A percentile compares a stretch with the other conserved stretches of the same genome.
Conservation (phyloP, 2,888 invertebrate species). For the Harmothoe impar region DNA sequence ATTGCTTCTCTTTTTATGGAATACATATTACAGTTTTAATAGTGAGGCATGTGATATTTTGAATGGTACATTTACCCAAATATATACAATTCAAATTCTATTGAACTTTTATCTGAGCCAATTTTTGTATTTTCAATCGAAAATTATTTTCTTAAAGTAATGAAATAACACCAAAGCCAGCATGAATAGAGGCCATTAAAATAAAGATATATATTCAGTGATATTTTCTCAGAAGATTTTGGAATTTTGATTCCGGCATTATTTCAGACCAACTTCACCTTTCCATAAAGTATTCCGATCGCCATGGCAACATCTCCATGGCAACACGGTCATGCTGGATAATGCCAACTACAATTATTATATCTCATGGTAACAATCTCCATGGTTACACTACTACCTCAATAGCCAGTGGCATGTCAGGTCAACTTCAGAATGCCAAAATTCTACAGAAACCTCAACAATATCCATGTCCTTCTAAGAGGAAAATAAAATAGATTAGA, state of each 20-base stretch:
- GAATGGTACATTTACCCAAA: too few species aligned
- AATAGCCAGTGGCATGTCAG: not conserved
- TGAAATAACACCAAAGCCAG: too few species aligned
- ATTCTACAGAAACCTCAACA: too few species aligned
- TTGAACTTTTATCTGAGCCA: too few species aligned
- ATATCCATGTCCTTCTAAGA: too few species aligned
- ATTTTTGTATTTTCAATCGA: too few species aligned
- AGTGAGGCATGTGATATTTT: too few species aligned
- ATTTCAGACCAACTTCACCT: slow-evolving; percentile 53
- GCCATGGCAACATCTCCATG: slow-evolving; percentile 51
- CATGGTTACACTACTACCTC: not conserved
- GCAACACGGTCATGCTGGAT: slow-evolving; percentile 56
- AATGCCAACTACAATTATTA: slow-evolving; percentile 58
- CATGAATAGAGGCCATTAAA: not conserved
- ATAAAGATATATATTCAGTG: not conserved
- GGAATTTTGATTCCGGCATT: slow-evolving; percentile 6
- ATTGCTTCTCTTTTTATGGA: too few species aligned
- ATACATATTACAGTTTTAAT: too few species aligned
- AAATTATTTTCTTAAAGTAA: too few species aligned
- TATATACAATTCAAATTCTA: too few species aligned
- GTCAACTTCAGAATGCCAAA: not conserved
- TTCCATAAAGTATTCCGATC: slow-evolving; percentile 47
- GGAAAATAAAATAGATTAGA: too few species aligned
- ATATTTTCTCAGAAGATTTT: slow-evolving; percentile 18
- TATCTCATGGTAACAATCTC: slow-evolving; percentile 38